Percentiles rank a stretch among this genome's conserved stretches.
Conservation (phyloP, 2,888 invertebrate genomes). For the Pammene aurita region DNA sequence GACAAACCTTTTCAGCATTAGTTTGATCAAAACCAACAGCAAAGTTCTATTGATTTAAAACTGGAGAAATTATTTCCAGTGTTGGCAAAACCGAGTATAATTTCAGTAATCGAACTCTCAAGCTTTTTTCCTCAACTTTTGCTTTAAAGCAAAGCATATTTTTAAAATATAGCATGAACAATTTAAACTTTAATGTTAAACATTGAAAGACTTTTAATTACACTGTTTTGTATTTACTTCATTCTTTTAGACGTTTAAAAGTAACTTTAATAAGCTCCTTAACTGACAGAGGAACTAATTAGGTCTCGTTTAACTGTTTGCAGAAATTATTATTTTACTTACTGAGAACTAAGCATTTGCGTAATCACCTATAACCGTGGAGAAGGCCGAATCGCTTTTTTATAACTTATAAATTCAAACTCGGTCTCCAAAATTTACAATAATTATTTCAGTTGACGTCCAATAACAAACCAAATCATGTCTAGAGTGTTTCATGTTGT, state of each 20-base stretch:
- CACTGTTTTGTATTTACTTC: background rate
- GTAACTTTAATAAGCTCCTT: background rate
- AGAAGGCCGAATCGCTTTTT: too few species aligned
- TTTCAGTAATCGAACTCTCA: conserved; percentile 1
- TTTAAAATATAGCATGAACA: background rate
- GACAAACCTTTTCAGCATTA: conserved; percentile 7
- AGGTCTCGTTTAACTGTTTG: too few species aligned
- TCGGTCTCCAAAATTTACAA: too few species aligned
- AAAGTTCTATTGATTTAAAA: conserved; percentile 10
- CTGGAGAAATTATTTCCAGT: conserved; percentile 24
- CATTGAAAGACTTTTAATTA: conserved; percentile 19
- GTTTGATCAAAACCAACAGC: conserved; percentile 14
- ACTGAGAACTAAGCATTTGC: too few species aligned
- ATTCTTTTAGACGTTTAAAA: background rate
- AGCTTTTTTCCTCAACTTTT: too few species aligned
- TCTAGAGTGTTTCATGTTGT: too few species aligned
- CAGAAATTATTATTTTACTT: too few species aligned
- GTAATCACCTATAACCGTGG: too few species aligned
- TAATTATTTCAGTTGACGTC: too few species aligned
- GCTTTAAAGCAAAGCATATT: background rate
- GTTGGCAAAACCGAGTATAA: conserved; percentile 14
- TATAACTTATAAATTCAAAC: too few species aligned
- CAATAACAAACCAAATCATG: too few species aligned
- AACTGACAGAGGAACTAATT: too few species aligned
- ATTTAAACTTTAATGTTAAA: conserved; percentile 11